Evolutionary conservation across 2,113 vertebrate genomes (phyloP).

Genomic region (Pseudopodoces humilis): DNA sequence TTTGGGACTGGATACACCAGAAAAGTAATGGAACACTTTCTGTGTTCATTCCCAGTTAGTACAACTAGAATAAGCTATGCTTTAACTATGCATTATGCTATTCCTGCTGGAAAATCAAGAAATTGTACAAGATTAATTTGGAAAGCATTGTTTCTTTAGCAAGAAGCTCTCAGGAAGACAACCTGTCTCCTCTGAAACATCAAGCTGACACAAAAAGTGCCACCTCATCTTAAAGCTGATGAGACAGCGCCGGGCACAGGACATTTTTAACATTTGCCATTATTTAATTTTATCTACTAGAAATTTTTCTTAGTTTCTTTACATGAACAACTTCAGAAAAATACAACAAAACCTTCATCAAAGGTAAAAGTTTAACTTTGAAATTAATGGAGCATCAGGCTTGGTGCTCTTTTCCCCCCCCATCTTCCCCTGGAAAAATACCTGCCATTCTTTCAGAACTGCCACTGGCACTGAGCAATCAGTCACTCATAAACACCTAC

Average conservation of each 20-base stretch:
- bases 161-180: not conserved
- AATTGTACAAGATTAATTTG: not conserved
- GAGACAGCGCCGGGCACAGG: not conserved
- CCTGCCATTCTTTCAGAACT: not conserved
- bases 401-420: accelerated
- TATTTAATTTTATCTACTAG: not conserved
- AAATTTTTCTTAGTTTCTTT: not conserved
- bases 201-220: not conserved
- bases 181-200: not conserved
- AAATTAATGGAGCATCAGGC: not conserved
- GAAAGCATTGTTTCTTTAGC: not conserved
- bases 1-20: not conserved
- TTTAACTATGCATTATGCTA: not conserved
- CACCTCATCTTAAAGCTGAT: not conserved
- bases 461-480: not conserved
- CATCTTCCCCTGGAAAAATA: not conserved
- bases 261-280: not conserved
- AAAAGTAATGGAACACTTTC: not conserved
- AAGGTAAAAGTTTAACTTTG: not conserved
- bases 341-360: not conserved
- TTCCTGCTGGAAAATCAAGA: not conserved
- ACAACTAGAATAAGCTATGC: not conserved
- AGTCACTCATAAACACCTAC: not conserved
- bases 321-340: not conserved
- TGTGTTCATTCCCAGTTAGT: not conserved